Conservation (phyloP, 2,888 invertebrate species). For the Pristionchus maxplancki region DNA sequence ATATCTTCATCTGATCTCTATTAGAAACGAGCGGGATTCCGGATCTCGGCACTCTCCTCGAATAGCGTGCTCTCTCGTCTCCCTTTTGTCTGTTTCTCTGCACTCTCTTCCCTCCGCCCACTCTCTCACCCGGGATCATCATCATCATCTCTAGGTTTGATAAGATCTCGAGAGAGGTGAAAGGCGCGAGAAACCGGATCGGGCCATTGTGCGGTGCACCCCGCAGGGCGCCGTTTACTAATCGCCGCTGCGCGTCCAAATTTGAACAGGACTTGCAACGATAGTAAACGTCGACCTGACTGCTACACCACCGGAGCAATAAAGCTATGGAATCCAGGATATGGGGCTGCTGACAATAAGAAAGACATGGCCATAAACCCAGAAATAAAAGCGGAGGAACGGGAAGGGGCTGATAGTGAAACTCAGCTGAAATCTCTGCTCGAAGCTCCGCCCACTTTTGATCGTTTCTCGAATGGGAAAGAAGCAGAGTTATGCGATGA, state of each 20-base stretch:
- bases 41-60: constrained; percentile 20
- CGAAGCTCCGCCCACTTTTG: constrained; percentile 23
- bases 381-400: constrained; percentile 42
- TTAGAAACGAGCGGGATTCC: constrained; percentile 28
- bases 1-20: constrained; percentile 46
- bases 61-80: constrained; percentile 13
- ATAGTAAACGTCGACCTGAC: constrained; percentile 29
- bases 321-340: constrained; percentile 28
- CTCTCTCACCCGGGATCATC: constrained; percentile 21
- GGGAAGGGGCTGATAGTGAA: constrained; percentile 29
- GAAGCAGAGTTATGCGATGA: background rate
- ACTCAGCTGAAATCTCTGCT: constrained; percentile 33
- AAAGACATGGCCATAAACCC: constrained; percentile 22
- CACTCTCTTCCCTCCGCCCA: constrained; percentile 12
- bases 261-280: constrained; percentile 17
- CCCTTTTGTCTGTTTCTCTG: constrained; percentile 48
- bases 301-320: background rate
- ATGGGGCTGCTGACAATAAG: background rate
- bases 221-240: constrained; percentile 36
- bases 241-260: background rate
- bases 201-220: constrained; percentile 31
- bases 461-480: background rate
- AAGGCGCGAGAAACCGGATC: constrained; percentile 49
- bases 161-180: constrained; percentile 54
- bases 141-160: constrained; percentile 40